Evolutionary conservation across 2,888 invertebrate species (phyloP).

Genomic region (Acanthosepion esculentum): DNA sequence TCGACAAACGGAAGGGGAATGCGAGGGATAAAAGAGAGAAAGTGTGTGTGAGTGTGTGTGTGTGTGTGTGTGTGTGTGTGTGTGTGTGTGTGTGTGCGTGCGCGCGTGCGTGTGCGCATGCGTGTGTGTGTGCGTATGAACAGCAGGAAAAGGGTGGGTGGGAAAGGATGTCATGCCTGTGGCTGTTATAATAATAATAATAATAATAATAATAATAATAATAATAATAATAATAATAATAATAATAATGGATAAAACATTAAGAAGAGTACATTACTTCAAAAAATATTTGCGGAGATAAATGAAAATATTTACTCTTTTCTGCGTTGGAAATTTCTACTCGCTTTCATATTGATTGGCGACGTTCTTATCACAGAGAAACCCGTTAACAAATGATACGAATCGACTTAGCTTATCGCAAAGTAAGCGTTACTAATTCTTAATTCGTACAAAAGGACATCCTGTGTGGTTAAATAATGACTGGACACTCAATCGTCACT

Average conservation of each 20-base stretch:
- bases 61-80: background rate
- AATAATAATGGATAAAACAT: background rate
- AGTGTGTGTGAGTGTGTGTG: background rate
- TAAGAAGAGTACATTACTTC: background rate
- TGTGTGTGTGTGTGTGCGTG: background rate
- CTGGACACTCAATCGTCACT: background rate
- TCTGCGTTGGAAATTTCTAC: background rate
- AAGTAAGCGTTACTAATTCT: background rate
- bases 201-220: background rate
- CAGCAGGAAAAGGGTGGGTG: background rate
- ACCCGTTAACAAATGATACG: too few species aligned
- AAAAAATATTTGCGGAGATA: background rate
- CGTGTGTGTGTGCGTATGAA: background rate
- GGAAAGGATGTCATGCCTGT: background rate
- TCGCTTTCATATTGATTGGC: background rate
- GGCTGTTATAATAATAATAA: background rate
- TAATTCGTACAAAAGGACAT: background rate
- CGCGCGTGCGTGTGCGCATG: background rate
- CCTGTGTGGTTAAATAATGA: background rate
- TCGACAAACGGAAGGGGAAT: background rate
- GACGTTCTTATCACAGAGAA: background rate
- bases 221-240: constrained; percentile 33
- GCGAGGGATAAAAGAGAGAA: background rate
- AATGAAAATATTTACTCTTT: background rate
- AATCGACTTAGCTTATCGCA: background rate